These are phyloP conservation scores for Cordilura impudica DNA, from an alignment of 2,888 invertebrate genomes.

Conservation along the genomic window DNA sequence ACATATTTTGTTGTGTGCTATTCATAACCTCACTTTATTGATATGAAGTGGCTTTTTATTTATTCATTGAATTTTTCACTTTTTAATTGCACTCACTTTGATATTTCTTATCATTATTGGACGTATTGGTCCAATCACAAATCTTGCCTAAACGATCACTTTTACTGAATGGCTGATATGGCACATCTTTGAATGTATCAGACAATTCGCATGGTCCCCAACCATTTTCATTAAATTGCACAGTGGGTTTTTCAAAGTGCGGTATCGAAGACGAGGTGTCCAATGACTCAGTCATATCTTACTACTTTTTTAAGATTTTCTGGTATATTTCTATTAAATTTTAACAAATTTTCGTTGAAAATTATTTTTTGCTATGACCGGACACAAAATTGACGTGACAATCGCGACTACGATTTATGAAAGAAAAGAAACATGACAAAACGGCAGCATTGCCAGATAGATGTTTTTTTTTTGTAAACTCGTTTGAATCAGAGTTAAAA, in stretches of 20 bases:
- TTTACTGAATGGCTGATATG: constrained; percentile 99
- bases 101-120: constrained; percentile 95
- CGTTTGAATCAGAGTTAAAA: neutral
- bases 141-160: constrained; percentile 99
- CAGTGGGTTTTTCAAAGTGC: constrained; percentile 71
- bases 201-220: constrained; percentile 99
- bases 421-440: constrained; percentile 45
- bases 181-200: constrained; percentile 87
- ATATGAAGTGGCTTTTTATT: constrained; percentile 9
- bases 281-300: constrained; percentile 70
- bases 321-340: constrained; percentile 16
- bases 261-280: constrained; percentile 67
- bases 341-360: constrained; percentile 28
- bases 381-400: constrained; percentile 51
- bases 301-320: constrained; percentile 9
- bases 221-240: constrained; percentile 80
- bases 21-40: constrained; percentile 71
- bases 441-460: constrained; percentile 40
- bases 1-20: constrained; percentile 63
- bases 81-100: constrained; percentile 78
- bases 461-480: neutral
- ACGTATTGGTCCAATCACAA: constrained; percentile 98
- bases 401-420: constrained; percentile 48
- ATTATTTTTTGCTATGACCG: constrained; percentile 30
- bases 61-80: neutral